Percentiles rank a stretch among this genome's conserved stretches.
Evolutionary conservation across 2,797 vertebrate species (phyloP).

Genomic region (Myotis myotis): DNA sequence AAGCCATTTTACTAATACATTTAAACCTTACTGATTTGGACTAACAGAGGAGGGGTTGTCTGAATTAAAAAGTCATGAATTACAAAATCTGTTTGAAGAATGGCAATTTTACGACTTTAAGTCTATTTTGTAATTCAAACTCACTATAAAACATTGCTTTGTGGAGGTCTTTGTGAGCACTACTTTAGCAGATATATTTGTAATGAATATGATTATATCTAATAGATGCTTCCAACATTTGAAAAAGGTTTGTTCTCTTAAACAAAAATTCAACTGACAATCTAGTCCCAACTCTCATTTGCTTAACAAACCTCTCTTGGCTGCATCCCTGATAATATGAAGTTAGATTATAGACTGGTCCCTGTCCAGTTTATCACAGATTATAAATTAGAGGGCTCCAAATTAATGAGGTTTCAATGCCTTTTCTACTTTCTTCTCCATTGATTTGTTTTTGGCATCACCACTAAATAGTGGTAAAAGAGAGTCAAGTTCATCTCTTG

Average conservation of each 20-base stretch:
- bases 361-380: constrained; percentile 30
- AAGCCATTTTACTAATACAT: constrained; percentile 54
- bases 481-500: constrained; percentile 52
- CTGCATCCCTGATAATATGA: constrained; percentile 5
- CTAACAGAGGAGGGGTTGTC: not conserved
- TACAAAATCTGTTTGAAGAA: constrained; percentile 50
- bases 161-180: constrained; percentile 41
- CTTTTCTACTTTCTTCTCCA: constrained; percentile 60
- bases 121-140: constrained; percentile 64
- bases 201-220: constrained; percentile 58
- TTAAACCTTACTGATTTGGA: constrained; percentile 50
- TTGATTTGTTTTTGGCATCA: constrained; percentile 41
- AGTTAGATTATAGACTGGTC: constrained; percentile 8
- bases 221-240: constrained; percentile 51
- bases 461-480: constrained; percentile 37
- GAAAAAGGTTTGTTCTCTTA: constrained; percentile 71
- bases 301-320: constrained; percentile 62
- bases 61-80: constrained; percentile 54
- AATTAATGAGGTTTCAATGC: constrained; percentile 53
- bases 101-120: constrained; percentile 53
- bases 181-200: constrained; percentile 51
- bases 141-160: constrained; percentile 52
- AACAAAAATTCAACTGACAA: constrained; percentile 56
- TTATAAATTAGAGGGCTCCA: constrained; percentile 44
- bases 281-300: constrained; percentile 62